A percentile compares a stretch with the other conserved stretches of the same genome.
phyloP scores from a whole-genome alignment of 2,888 invertebrate species.

The Ceratothoa steindachneri region DNA sequence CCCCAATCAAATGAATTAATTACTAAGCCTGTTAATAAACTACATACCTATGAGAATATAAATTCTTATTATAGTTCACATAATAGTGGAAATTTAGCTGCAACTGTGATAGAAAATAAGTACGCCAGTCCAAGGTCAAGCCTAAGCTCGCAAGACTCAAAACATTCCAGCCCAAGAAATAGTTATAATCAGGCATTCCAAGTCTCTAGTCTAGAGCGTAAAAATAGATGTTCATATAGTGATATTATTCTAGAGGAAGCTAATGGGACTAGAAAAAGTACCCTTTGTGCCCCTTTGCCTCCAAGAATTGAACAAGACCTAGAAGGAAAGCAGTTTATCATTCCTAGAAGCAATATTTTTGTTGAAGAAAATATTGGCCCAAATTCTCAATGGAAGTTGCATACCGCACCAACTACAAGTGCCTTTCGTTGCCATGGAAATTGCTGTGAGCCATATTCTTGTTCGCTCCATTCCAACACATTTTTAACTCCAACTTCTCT shows the following conservation, averaged over 20 bases:
- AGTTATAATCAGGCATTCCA: conserved; percentile 52
- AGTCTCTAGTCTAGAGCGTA: conserved; percentile 44
- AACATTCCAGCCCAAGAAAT: conserved; percentile 56
- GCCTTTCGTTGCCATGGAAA: conserved; percentile 29
- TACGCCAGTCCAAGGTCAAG: conserved; percentile 54
- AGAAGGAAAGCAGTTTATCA: conserved; percentile 47
- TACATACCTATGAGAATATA: conserved; percentile 46
- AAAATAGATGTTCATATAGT: conserved; percentile 27
- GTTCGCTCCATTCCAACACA: conserved; percentile 27
- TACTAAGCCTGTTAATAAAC: conserved; percentile 23
- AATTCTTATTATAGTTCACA: conserved; percentile 30
- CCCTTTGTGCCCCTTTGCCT: conserved; percentile 21
- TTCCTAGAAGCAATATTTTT: conserved; percentile 45
- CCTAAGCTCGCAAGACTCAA: conserved; percentile 56
- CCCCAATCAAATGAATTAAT: conserved; percentile 23
- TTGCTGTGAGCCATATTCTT: conserved; percentile 29
- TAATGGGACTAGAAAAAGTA: conserved; percentile 6
- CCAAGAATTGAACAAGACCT: conserved; percentile 47
- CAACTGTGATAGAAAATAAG: conserved; percentile 46
- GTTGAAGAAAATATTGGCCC: conserved; percentile 45
- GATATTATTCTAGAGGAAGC: conserved; percentile 39
- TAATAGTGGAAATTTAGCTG: conserved; percentile 38
- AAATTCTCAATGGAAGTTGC: conserved; percentile 41
- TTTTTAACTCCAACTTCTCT: conserved; percentile 25
- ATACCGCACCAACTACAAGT: conserved; percentile 18